A percentile compares a stretch with the other conserved stretches of the same genome.
These are phyloP conservation scores for Sphinx pinastri DNA, from an alignment of 2,888 invertebrate genomes.

Conservation along the genomic window DNA sequence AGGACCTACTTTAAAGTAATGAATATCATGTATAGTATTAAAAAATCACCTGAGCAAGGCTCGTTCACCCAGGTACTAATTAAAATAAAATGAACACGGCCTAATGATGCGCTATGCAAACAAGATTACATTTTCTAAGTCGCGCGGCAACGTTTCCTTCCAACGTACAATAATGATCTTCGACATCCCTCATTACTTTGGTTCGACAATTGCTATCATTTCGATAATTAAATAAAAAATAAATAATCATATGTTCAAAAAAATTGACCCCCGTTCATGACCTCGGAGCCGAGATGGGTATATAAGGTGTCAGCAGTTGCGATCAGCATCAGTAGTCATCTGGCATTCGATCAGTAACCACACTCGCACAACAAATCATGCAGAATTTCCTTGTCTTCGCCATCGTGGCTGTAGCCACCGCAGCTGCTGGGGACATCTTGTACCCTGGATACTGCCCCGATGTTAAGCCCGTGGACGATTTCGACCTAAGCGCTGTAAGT, in stretches of 20 bases:
- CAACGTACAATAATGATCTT: too few relatives aligned
- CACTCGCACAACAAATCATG: slow-evolving; percentile 45
- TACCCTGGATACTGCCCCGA: slow-evolving; percentile 65
- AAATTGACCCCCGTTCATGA: slow-evolving; percentile 63
- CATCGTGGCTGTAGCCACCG: slow-evolving; percentile 57
- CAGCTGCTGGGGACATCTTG: slow-evolving; percentile 43
- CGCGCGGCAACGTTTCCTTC: neutral
- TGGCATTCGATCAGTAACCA: slow-evolving; percentile 44
- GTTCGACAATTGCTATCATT: neutral
- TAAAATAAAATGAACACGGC: too few relatives aligned
- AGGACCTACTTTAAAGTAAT: too few relatives aligned
- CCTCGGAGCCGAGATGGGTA: slow-evolving; percentile 55
- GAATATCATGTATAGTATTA: too few relatives aligned
- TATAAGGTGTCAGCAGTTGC: slow-evolving; percentile 54
- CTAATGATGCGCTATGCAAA: too few relatives aligned
- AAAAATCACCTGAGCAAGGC: too few relatives aligned
- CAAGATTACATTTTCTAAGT: too few relatives aligned
- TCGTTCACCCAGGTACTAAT: too few relatives aligned
- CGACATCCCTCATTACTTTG: neutral
- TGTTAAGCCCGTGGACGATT: slow-evolving; percentile 61
- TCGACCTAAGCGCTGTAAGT: slow-evolving; percentile 65
- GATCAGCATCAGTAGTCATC: slow-evolving; percentile 51
- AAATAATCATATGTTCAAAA: slow-evolving; percentile 57
- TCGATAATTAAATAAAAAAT: slow-evolving; percentile 40
- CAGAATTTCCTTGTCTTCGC: slow-evolving; percentile 52